Percentiles rank a stretch among this genome's conserved stretches.
These are phyloP conservation scores for Stictonetta naevosa DNA, from an alignment of 2,113 vertebrate species.

Conservation along the genomic window DNA sequence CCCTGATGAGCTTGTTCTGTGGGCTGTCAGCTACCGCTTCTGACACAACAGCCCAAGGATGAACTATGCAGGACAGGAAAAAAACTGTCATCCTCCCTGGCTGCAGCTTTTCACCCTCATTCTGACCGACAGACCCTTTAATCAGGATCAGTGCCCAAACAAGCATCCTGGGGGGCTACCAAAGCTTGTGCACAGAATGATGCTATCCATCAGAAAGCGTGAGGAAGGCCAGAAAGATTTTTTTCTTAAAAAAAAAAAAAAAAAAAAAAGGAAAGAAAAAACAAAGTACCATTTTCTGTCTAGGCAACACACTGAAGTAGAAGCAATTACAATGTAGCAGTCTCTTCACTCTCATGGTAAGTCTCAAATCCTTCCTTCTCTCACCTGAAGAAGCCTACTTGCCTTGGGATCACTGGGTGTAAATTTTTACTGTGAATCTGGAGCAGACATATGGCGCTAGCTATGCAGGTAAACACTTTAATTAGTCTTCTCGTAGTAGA, in stretches of 20 bases:
- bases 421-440: rapidly evolving
- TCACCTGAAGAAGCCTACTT: background rate
- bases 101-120: background rate
- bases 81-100: background rate
- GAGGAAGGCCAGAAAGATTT: background rate
- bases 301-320: background rate
- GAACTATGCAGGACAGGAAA: background rate
- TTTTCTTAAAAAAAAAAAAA: background rate
- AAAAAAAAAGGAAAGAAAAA: background rate
- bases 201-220: background rate
- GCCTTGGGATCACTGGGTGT: background rate
- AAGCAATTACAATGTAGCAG: background rate
- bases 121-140: background rate
- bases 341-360: background rate
- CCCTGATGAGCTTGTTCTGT: background rate
- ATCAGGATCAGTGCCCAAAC: background rate
- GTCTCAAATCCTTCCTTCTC: background rate
- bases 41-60: background rate
- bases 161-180: background rate
- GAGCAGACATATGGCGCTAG: background rate
- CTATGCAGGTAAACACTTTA: background rate
- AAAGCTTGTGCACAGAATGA: background rate
- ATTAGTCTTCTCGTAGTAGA: background rate
- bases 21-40: background rate
- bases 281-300: background rate